Conservation (phyloP, 2,888 invertebrate genomes). For the Dicranocentrus wangi region DNA sequence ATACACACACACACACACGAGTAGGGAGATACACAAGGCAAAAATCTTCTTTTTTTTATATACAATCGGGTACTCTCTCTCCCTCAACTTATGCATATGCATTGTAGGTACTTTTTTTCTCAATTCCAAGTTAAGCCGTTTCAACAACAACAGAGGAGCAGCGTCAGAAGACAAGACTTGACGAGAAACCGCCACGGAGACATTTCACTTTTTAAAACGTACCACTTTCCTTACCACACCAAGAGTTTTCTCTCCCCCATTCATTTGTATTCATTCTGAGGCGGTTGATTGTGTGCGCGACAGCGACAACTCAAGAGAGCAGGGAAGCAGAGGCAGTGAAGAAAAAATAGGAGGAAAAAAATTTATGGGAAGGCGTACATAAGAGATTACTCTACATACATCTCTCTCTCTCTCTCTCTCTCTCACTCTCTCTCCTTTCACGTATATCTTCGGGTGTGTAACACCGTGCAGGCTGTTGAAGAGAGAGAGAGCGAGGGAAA, state of each 20-base stretch:
- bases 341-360: slow-evolving; percentile 9
- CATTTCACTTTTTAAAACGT: not conserved
- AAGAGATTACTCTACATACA: slow-evolving; percentile 22
- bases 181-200: slow-evolving; percentile 35
- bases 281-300: slow-evolving; percentile 28
- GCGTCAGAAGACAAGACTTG: slow-evolving; percentile 1
- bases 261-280: slow-evolving; percentile 53
- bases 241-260: not conserved
- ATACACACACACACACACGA: too few relatives aligned
- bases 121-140: too few relatives aligned
- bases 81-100: too few relatives aligned
- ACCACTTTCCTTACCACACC: slow-evolving; percentile 6
- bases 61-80: too few relatives aligned
- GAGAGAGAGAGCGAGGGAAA: not conserved
- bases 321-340: slow-evolving; percentile 9
- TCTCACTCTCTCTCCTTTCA: not conserved
- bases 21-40: too few relatives aligned
- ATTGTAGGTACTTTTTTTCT: too few relatives aligned
- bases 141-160: too few relatives aligned
- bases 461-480: not conserved
- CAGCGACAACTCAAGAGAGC: slow-evolving; percentile 31
- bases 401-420: not conserved
- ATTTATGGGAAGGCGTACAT: slow-evolving; percentile 29
- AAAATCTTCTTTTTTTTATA: too few relatives aligned
- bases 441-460: not conserved